Conservation (phyloP, 2,888 invertebrate species). For the Rhyacophila evoluta region DNA sequence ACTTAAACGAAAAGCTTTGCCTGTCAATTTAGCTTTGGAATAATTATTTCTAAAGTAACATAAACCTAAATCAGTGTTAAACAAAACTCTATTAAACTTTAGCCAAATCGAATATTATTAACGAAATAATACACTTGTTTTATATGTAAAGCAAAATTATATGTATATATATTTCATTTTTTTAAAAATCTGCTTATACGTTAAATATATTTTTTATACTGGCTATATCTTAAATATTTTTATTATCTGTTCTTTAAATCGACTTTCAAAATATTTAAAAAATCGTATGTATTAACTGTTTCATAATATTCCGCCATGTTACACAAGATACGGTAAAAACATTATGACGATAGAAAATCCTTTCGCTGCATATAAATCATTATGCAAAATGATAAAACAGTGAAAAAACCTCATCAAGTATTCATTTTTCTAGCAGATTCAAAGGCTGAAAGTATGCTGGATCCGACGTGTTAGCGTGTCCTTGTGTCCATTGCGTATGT, state of each 20-base stretch:
- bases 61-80: too few relatives aligned
- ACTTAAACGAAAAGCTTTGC: too few relatives aligned
- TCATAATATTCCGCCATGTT: neutral
- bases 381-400: neutral
- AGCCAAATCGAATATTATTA: too few relatives aligned
- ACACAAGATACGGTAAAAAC: neutral
- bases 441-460: neutral
- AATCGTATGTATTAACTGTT: neutral
- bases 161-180: too few relatives aligned
- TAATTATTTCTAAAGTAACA: too few relatives aligned
- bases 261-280: neutral
- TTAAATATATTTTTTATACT: too few relatives aligned
- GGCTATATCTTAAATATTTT: too few relatives aligned
- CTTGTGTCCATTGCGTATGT: neutral
- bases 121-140: too few relatives aligned
- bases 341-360: neutral
- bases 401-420: neutral
- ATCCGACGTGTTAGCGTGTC: neutral
- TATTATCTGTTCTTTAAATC: neutral
- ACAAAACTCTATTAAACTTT: too few relatives aligned
- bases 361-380: neutral
- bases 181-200: too few relatives aligned
- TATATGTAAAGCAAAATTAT: too few relatives aligned
- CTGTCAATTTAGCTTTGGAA: too few relatives aligned
- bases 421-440: constrained; percentile 5